A percentile compares a stretch with the other conserved stretches of the same genome.
phyloP scores from a whole-genome alignment of 2,888 invertebrate species.

The Acanthopleura granulata region DNA sequence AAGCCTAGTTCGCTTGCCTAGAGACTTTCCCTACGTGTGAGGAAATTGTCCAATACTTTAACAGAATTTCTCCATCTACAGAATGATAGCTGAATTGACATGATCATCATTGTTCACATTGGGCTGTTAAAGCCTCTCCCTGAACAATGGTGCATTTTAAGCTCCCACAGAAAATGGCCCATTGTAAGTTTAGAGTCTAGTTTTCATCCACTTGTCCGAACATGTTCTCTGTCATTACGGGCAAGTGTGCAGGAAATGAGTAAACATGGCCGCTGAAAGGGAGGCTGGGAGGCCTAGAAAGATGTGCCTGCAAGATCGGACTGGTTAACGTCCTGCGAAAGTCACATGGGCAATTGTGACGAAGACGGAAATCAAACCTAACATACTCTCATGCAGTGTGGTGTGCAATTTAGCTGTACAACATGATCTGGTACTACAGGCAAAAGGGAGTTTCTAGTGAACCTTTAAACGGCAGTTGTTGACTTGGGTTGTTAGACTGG shows the following conservation, averaged over 20 bases:
- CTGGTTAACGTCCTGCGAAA: slow-evolving; percentile 1
- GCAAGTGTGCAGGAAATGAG: slow-evolving; percentile 17
- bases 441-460: slow-evolving; percentile 11
- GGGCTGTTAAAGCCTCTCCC: not conserved
- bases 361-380: slow-evolving; percentile 20
- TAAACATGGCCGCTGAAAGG: slow-evolving; percentile 14
- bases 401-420: slow-evolving; percentile 11
- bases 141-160: slow-evolving; percentile 1
- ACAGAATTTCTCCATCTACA: not conserved
- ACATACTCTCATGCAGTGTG: slow-evolving; percentile 16
- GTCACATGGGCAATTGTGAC: slow-evolving; percentile 8
- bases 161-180: not conserved
- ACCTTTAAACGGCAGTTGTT: slow-evolving; percentile 17
- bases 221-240: slow-evolving; percentile 15
- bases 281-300: not conserved
- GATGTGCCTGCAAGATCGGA: not conserved
- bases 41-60: too few relatives aligned
- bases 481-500: slow-evolving; percentile 11
- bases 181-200: not conserved
- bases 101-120: not conserved
- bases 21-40: too few relatives aligned
- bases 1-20: too few relatives aligned
- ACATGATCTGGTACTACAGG: slow-evolving; percentile 17
- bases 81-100: not conserved
- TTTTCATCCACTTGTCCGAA: slow-evolving; percentile 11